Evolutionary conservation across 1,140 invertebrate species (phyloP), one percentile per base, ranked within the genome.

Genomic region (Monomorium pharaonis): DNA sequence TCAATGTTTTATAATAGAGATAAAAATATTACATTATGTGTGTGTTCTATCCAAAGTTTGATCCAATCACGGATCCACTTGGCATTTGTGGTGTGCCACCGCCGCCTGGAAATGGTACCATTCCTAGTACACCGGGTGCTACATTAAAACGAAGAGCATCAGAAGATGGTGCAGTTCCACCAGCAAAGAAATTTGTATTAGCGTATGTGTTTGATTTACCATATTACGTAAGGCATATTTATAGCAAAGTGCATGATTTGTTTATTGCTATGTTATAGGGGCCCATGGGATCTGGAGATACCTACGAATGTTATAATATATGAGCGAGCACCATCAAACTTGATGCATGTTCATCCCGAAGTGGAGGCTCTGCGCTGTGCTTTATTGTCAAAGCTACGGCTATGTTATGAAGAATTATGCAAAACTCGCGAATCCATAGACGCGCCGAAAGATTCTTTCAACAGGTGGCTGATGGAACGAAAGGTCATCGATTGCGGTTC

Each of bases 221-320:
- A 80, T 74, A 0, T 44, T 33, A 16, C 33, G 16, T 86, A 12
- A 30, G 0, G 10, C 7, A 24, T 5, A 72, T 7, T 30, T 33
- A 70, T 0, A 37, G 42, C 18, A 42, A 60, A 56, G 58, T 49
- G 6, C 72, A n/a, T 12, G 47, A 77, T 67, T 84, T 12, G 54
- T 85, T 78, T 63, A 49, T 85, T 72, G 9, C 85, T 42, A 89
- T 92, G 94, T 81, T 91, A 37, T n/a, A 97, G 97, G 33, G 98
- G 98, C 5, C 99, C 98, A 21, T 99, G 98, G 98, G 98, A 99
- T 94, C 96, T 99, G 91, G 98, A 99, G 93, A 96, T 99, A 84
- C 96, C 97, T 44, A 99, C 98, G 42, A 99, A 99, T 96, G 98
- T 98, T 54, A 97, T 99, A n/a, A 98, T 99, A 91, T 98, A 97